Evolutionary conservation across 2,797 vertebrate species (phyloP).

Genomic region (Monodelphis domestica): DNA sequence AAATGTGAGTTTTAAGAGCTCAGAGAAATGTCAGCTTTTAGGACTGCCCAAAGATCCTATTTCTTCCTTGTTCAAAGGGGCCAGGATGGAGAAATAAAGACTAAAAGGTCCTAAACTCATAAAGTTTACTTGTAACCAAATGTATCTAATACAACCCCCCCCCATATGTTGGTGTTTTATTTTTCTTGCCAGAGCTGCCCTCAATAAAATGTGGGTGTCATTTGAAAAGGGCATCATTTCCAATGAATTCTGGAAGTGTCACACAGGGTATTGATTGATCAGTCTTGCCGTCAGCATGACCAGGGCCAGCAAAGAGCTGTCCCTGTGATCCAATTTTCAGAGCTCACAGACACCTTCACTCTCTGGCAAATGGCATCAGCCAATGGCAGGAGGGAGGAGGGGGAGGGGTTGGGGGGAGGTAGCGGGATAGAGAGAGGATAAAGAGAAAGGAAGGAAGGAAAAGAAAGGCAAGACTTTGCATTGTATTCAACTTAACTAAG

Average conservation of each 20-base stretch:
- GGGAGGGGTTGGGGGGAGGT: constrained; percentile 52
- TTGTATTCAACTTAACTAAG: constrained; percentile 67
- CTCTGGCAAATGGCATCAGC: constrained; percentile 84
- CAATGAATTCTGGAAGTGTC: constrained; percentile 87
- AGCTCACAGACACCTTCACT: constrained; percentile 91
- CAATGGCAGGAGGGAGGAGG: constrained; percentile 72
- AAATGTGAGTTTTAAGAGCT: constrained; percentile 75
- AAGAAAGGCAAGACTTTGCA: constrained; percentile 21
- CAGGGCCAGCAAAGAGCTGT: constrained; percentile 89
- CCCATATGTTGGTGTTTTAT: constrained; percentile 70
- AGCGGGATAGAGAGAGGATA: neutral
- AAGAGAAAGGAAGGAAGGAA: constrained; percentile 40
- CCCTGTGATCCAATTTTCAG: constrained; percentile 95
- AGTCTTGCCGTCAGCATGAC: constrained; percentile 91
- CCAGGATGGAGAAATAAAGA: constrained; percentile 69
- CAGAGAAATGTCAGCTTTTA: constrained; percentile 83
- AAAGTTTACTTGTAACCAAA: constrained; percentile 80
- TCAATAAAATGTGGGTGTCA: constrained; percentile 84
- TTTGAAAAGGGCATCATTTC: constrained; percentile 87
- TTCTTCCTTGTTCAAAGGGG: constrained; percentile 79
- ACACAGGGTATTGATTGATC: constrained; percentile 90
- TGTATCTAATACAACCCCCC: constrained; percentile 80
- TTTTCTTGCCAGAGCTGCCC: constrained; percentile 78
- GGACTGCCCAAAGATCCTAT: constrained; percentile 80
- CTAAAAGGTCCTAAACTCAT: constrained; percentile 75